Evolutionary conservation across 2,888 invertebrate species (phyloP), one percentile per base, ranked within the genome.

Genomic region (Cartodere bifasciata): DNA sequence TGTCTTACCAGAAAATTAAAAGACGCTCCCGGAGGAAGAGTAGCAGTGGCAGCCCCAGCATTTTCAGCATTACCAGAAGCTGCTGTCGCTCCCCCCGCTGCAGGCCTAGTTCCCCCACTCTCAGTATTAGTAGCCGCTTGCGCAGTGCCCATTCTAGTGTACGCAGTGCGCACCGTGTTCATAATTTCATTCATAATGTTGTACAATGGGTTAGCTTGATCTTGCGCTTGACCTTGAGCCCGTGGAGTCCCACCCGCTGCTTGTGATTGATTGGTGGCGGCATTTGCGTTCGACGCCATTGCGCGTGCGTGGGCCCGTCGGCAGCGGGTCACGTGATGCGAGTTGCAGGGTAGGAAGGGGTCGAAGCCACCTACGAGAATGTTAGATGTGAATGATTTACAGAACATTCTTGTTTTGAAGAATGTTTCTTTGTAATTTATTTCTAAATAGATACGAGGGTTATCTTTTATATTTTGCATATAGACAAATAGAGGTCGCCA

Each of bases 271-370:
- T n/a, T n/a, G n/a, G n/a, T n/a, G n/a, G n/a, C n/a, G n/a, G n/a
- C n/a, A n/a, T n/a, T n/a, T n/a, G n/a, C n/a, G n/a, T n/a, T n/a
- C n/a, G n/a, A n/a, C n/a, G n/a, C n/a, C n/a, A n/a, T n/a, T n/a
- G n/a, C n/a, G n/a, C n/a, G n/a, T 34, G 14, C 26, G 15, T 12
- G 5, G 31, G 27, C 15, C 28, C 12, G 20, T 6, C 29, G 29
- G 10, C 34, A 20, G 3, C 14, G 32, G n/a, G 17, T 65, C 29
- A 77, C 63, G 46, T 79, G 79, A 54, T 78, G 76, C 20, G 77
- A 79, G 50, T 72, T 75, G 49, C 81, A 82, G 2, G 75, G 75
- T 41, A 82, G 59, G 48, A 76, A 78, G 16, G 71, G 72, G 56
- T 76, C 75, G 39, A 74, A 72, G 32, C 66, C 53, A 11, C 33